Conservation (phyloP, 2,797 vertebrate genomes). For the Tarsius wallacei region DNA sequence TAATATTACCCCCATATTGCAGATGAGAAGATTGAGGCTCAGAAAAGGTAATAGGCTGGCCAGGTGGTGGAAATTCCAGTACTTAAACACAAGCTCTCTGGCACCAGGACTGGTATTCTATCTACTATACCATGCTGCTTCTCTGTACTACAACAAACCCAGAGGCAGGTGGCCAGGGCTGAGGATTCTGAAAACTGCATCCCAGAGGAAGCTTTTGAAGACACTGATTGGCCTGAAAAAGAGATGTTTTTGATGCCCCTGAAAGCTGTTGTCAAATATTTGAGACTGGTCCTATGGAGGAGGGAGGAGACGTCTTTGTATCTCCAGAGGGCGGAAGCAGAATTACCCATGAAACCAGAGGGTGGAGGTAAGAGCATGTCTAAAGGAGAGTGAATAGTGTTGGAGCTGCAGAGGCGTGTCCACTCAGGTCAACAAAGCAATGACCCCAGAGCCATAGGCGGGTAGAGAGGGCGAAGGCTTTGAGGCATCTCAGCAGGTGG, state of each 20-base stretch:
- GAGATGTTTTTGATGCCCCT: background rate
- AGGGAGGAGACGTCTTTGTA: background rate
- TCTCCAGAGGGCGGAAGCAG: background rate
- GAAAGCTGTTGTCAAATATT: background rate
- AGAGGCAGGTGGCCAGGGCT: background rate
- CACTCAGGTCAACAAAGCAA: background rate
- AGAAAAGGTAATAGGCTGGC: background rate
- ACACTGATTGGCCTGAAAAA: background rate
- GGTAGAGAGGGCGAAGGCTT: no score
- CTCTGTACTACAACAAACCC: background rate
- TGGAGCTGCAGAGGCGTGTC: background rate
- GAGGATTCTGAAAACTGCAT: constrained; percentile 24
- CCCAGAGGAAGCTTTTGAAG: constrained; percentile 19
- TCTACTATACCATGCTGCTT: background rate
- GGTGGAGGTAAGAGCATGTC: background rate
- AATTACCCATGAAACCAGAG: background rate
- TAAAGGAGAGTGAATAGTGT: background rate
- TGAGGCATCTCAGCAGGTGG: no score
- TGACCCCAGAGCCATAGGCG: background rate
- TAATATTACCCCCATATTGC: background rate
- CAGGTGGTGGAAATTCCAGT: background rate
- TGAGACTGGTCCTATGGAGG: background rate
- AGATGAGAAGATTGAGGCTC: constrained; percentile 26
- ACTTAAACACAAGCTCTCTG: background rate
- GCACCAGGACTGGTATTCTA: background rate